A percentile compares a stretch with the other conserved stretches of the same genome.
Evolutionary conservation across 2,797 vertebrate genomes (phyloP).

Genomic region (Pseudopleuronectes americanus): DNA sequence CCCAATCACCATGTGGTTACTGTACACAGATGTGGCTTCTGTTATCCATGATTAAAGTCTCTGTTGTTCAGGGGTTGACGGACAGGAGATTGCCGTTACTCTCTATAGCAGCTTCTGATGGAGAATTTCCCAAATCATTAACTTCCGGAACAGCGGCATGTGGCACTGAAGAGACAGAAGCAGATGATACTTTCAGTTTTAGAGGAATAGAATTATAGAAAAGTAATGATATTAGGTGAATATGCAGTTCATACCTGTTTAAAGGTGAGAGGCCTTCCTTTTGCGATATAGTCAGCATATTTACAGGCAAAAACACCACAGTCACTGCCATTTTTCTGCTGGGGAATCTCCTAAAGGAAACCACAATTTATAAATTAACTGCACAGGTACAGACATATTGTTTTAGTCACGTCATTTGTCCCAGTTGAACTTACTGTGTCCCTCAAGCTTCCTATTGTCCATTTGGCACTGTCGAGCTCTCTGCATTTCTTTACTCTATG

Average conservation of each 20-base stretch:
- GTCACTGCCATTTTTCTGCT: constrained; percentile 92
- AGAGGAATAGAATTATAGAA: background rate
- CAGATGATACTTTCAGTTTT: constrained; percentile 18
- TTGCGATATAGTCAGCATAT: constrained; percentile 91
- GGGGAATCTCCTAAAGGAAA: constrained; percentile 90
- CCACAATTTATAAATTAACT: constrained; percentile 4
- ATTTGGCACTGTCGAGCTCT: constrained; percentile 85
- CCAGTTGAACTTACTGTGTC: constrained; percentile 77
- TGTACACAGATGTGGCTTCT: constrained; percentile 36
- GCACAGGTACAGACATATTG: background rate
- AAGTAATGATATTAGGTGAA: background rate
- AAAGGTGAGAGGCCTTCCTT: constrained; percentile 88
- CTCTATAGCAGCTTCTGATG: constrained; percentile 90
- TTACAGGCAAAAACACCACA: constrained; percentile 96
- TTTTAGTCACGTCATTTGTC: background rate
- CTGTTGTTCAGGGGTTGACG: background rate
- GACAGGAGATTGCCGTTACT: background rate
- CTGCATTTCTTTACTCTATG: constrained; percentile 87
- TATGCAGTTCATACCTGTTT: constrained; percentile 83
- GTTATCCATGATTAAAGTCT: constrained; percentile 13
- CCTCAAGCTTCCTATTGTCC: constrained; percentile 87
- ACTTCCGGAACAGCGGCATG: constrained; percentile 93
- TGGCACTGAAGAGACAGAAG: constrained; percentile 82
- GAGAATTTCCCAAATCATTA: constrained; percentile 97
- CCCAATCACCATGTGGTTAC: constrained; percentile 1